Evolutionary conservation across 1,140 invertebrate species (phyloP).

Genomic region (Bombus vancouverensis): DNA sequence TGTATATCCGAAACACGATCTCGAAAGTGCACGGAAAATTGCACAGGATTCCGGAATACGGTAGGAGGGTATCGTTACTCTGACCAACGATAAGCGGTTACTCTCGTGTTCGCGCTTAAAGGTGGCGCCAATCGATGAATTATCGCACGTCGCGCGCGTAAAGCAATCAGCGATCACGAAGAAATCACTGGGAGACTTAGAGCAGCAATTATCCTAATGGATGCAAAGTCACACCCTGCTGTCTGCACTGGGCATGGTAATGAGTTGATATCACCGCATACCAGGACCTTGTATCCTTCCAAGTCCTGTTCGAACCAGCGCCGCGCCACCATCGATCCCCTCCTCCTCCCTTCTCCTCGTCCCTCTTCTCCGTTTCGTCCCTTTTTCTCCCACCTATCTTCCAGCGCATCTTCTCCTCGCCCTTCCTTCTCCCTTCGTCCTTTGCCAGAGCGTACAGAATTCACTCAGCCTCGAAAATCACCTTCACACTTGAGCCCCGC

Average conservation of each 20-base stretch:
- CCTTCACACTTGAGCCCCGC: conserved; percentile 51
- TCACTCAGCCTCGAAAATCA: conserved; percentile 61
- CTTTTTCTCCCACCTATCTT: conserved; percentile 58
- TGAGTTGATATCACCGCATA: conserved; percentile 83
- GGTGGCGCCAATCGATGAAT: conserved; percentile 67
- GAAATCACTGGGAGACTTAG: conserved; percentile 70
- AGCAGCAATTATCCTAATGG: conserved; percentile 83
- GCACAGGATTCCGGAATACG: conserved; percentile 24
- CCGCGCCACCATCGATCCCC: conserved; percentile 31
- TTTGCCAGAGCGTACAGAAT: conserved; percentile 40
- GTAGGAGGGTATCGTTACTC: neutral
- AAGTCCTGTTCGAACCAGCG: conserved; percentile 39
- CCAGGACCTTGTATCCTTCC: conserved; percentile 81
- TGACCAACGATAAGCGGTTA: conserved; percentile 17
- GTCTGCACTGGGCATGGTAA: conserved; percentile 80
- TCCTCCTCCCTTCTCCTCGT: neutral
- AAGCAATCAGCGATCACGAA: conserved; percentile 72
- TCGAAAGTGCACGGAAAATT: too few relatives aligned
- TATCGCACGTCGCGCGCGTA: conserved; percentile 65
- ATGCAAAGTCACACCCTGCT: conserved; percentile 81
- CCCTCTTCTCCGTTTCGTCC: conserved; percentile 20
- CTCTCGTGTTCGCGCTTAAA: conserved; percentile 9
- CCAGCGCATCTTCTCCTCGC: conserved; percentile 42
- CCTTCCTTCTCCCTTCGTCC: neutral
- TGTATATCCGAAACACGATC: too few relatives aligned